Evolutionary conservation across 1,140 invertebrate genomes (phyloP).

Genomic region (Latrodectus geometricus): DNA sequence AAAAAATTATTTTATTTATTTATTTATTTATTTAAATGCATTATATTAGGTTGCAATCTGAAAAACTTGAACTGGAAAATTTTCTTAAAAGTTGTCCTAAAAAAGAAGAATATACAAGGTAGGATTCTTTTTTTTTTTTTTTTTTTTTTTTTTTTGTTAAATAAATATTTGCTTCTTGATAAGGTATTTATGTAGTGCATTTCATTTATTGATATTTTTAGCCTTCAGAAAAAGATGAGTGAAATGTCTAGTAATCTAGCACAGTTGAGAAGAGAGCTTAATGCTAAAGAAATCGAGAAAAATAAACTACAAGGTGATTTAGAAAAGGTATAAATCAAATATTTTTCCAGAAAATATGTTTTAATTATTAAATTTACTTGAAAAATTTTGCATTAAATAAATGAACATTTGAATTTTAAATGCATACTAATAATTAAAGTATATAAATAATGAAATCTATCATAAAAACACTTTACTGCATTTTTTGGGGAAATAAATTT

Average conservation of each 20-base stretch:
- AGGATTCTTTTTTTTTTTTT: slow-evolving; percentile 25
- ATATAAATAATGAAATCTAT: no score
- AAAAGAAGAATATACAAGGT: slow-evolving; percentile 65
- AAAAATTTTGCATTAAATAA: no score
- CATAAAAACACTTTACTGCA: no score
- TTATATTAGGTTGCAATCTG: slow-evolving; percentile 41
- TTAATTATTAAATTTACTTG: no score
- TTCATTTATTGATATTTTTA: slow-evolving; percentile 1
- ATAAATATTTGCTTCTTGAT: no score
- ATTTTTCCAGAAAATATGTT: not conserved
- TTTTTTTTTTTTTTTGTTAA: no score
- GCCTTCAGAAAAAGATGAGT: slow-evolving; percentile 28
- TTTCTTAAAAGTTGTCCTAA: slow-evolving; percentile 60
- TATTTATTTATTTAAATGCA: no score
- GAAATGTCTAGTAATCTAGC: not conserved
- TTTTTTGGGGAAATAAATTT: no score
- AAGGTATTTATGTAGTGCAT: no score
- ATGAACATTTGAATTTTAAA: no score
- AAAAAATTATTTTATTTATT: no score
- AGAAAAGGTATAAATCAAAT: slow-evolving; percentile 31
- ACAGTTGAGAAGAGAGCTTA: slow-evolving; percentile 7
- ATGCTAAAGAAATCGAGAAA: slow-evolving; percentile 26
- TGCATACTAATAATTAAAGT: no score
- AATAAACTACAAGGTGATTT: slow-evolving; percentile 9
- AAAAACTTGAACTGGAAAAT: slow-evolving; percentile 62